Percentiles rank a stretch among this genome's conserved stretches.
These are phyloP conservation scores for Caenorhabditis briggsae DNA, from an alignment of 1,140 invertebrate species.

Conservation along the genomic window DNA sequence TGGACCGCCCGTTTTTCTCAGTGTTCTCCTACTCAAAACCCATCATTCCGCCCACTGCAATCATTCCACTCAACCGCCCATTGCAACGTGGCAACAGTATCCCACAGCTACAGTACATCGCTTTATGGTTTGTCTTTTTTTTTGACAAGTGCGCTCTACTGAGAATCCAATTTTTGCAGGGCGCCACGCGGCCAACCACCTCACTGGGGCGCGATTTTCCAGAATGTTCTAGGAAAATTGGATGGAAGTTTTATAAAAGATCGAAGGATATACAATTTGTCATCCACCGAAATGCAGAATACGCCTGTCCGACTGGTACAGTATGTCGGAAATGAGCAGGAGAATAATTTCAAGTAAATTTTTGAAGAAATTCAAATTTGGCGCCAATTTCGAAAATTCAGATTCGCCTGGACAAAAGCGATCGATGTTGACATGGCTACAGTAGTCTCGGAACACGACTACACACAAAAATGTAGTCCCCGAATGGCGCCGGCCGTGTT, in stretches of 20 bases:
- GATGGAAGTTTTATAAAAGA: constrained; percentile 59
- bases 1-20: constrained; percentile 53
- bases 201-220: constrained; percentile 53
- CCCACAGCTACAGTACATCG: constrained; percentile 43
- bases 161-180: constrained; percentile 57
- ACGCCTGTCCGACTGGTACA: constrained; percentile 40
- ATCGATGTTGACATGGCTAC: constrained; percentile 52
- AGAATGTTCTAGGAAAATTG: constrained; percentile 16
- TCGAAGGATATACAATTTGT: constrained; percentile 35
- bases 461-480: constrained; percentile 48
- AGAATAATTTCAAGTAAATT: constrained; percentile 60
- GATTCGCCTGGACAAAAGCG: constrained; percentile 58
- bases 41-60: constrained; percentile 36
- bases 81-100: constrained; percentile 49
- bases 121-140: constrained; percentile 24
- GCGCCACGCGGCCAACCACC: constrained; percentile 53
- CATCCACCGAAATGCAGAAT: background rate
- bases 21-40: constrained; percentile 40
- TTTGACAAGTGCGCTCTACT: background rate
- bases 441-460: constrained; percentile 22
- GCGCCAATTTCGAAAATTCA: background rate
- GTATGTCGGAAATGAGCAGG: constrained; percentile 55
- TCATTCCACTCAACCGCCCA: constrained; percentile 37
- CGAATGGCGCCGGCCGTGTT: constrained; percentile 57
- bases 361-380: too few relatives aligned